phyloP scores from a whole-genome alignment of 2,113 vertebrate species.

The Mesitornis unicolor region DNA sequence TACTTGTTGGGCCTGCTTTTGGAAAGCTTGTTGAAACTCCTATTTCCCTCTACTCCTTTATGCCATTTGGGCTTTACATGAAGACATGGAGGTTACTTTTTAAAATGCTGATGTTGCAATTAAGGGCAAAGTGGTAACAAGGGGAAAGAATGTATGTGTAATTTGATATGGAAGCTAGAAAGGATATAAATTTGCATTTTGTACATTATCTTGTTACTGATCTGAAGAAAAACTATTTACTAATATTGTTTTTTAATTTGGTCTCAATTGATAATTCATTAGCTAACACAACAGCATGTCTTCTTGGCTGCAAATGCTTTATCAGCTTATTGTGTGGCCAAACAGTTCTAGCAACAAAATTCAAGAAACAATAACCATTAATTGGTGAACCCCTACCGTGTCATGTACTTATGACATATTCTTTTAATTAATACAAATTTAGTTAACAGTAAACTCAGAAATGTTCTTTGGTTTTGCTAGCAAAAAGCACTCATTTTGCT shows the following conservation, averaged over 20 bases:
- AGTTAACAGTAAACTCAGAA: background rate
- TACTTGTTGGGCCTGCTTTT: background rate
- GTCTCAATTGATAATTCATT: background rate
- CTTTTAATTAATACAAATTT: conserved; percentile 37
- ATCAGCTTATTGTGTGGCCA: background rate
- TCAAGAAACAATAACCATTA: background rate
- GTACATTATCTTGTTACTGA: background rate
- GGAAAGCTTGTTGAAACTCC: background rate
- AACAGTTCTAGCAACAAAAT: background rate
- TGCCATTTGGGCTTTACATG: background rate
- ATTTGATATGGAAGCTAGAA: background rate
- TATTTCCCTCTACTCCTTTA: background rate
- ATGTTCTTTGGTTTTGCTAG: background rate
- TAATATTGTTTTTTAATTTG: background rate
- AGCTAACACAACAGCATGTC: conserved; percentile 21
- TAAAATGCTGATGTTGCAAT: background rate
- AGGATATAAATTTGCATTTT: background rate
- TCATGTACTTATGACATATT: background rate
- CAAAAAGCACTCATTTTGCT: background rate
- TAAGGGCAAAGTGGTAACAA: background rate
- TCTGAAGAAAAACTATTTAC: background rate
- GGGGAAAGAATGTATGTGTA: background rate
- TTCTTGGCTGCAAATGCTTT: conserved; percentile 14
- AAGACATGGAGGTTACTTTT: background rate
- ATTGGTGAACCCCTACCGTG: conserved; percentile 2